Evolutionary conservation across 2,797 vertebrate species (phyloP).

Genomic region (Chromobotia macracanthus): DNA sequence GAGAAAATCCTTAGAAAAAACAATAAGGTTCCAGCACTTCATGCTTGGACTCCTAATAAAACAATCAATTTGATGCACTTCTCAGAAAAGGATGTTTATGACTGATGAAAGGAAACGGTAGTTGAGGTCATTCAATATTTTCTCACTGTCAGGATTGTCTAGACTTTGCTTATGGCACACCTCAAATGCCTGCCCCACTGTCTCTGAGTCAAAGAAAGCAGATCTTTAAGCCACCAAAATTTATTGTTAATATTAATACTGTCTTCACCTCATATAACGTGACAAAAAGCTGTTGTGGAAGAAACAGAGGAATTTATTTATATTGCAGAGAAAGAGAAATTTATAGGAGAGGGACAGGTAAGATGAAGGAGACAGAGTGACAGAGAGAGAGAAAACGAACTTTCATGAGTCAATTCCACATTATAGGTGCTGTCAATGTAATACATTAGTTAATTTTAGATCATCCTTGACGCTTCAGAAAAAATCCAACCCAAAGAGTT

Average conservation of each 20-base stretch:
- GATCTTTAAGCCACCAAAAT: slow-evolving; percentile 45
- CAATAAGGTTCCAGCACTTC: slow-evolving; percentile 91
- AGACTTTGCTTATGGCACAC: slow-evolving; percentile 97
- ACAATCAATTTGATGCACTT: neutral
- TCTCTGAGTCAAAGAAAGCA: slow-evolving; percentile 75
- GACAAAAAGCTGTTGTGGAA: slow-evolving; percentile 5
- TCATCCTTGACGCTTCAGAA: neutral
- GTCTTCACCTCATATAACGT: too few species aligned
- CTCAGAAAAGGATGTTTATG: neutral
- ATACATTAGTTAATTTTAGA: slow-evolving; percentile 65
- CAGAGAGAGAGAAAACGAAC: slow-evolving; percentile 24
- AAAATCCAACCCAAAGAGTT: slow-evolving; percentile 19
- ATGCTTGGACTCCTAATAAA: slow-evolving; percentile 89
- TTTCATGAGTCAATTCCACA: neutral
- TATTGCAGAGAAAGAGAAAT: slow-evolving; percentile 13
- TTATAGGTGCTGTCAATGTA: slow-evolving; percentile 57
- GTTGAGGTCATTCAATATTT: slow-evolving; percentile 78
- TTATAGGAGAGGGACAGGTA: neutral
- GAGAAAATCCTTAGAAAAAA: too few species aligned
- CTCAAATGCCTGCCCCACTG: slow-evolving; percentile 95
- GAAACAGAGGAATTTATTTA: slow-evolving; percentile 9
- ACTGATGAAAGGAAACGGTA: slow-evolving; percentile 9
- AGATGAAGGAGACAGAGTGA: neutral
- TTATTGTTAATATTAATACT: too few species aligned
- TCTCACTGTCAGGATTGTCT: slow-evolving; percentile 84